Evolutionary conservation across 2,888 invertebrate genomes (phyloP), one percentile per base, ranked within the genome.

Genomic region (Melinaea menophilus): DNA sequence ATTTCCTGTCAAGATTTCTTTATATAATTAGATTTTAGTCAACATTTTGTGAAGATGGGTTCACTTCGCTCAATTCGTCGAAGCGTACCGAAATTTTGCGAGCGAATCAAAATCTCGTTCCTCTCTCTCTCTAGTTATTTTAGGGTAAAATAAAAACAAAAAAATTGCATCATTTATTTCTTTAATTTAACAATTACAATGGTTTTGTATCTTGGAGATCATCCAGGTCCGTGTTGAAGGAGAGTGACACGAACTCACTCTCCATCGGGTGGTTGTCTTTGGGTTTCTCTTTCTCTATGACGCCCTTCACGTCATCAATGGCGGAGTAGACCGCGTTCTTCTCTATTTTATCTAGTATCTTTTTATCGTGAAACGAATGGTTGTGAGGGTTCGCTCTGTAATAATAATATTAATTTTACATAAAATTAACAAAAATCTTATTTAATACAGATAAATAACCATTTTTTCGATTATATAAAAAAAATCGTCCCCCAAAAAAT

Each of bases 331-430:
- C 84, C 0, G 85, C 78, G 65, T 89, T 86, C 73, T 88, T 88
- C 69, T 88, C 84, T 5, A 91, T 85, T 71, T 91, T 91, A 0
- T 80, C 70, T 3, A 91, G 69, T 51, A 91, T 91, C 71, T 90
- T 91, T 70, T 86, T 88, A 63, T 91, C 91, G 66, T 91, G 91
- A 74, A 86, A 91, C 0, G 86, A 72, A 67, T 91, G 91, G 64
- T 86, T 87, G 73, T 91, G 91, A 4, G 84, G 83, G 68, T 90
- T 88, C 4, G 84, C 81, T 72, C 91, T 91, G 75, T 37, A 71
- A 72, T 66, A 31, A 63, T 67, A 54, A 61, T 70, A n/a, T 70
- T 64, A 35, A 41, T 2, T 37, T 37, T 37, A 37, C 37, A 2
- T 37, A 37, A 37, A 37, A 37, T 37, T 37, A 37, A 22, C 22